Evolutionary conservation across 2,113 vertebrate genomes (phyloP), one percentile per base, ranked within the genome.

Genomic region (Tragelaphus strepsiceros): DNA sequence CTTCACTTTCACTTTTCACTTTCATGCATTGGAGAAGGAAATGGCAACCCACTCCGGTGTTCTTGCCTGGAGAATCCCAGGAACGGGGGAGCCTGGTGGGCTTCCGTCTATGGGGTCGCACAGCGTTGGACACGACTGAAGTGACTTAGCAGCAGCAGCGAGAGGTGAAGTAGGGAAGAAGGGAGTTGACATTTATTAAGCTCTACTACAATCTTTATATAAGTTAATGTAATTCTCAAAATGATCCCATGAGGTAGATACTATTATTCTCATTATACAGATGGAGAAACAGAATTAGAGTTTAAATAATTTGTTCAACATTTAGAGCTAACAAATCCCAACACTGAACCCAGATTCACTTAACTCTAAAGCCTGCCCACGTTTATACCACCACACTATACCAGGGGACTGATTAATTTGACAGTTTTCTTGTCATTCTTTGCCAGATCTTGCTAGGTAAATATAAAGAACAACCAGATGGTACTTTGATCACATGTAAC

Each of bases 221-320:
- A 92, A 43, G 15, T 81, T 97, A 95, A 94, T 74, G 58, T 96
- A 96, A 94, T 90, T 91, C 82, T 95, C 56, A 95, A 16, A 92
- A 86, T 87, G 92, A 87, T 93, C 71, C 85, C 89, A 71, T 80
- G 96, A 98, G 93, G 95, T 98, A 98, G 96, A 97, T 85, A 96
- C 14, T 67, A 88, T 35, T 67, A 90, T 86, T 17, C n/a, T 17
- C 16, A 77, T 91, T 77, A 96, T 93, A 61, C 17, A 94, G 90
- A 91, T 61, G 53, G 95, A 97, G 64, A 82, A 84, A 96, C 15
- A 90, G 62, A 98, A 90, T 92, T 59, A 77, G 6, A 95, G 56
- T 74, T 91, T 91, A 97, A 96, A 51, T 87, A 82, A 93, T 90
- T 54, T 91, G 78, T 89, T 96, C 61, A 86, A 85, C 30, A 88